Base-by-base conservation (phyloP, 2,888 invertebrate genomes). In the Nephrocerus scutellatus region DNA sequence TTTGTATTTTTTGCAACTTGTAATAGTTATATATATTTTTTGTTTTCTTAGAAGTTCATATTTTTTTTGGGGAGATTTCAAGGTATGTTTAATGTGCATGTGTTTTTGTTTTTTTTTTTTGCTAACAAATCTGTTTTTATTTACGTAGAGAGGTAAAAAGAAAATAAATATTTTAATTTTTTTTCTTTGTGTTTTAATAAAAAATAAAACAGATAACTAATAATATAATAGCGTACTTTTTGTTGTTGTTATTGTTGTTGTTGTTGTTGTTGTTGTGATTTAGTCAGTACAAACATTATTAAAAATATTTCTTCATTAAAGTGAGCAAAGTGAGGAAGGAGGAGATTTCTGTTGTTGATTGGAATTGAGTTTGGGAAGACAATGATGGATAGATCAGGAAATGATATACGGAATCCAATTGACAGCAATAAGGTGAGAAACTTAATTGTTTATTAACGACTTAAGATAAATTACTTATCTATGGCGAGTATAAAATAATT, bases 381-480 rank as follows among this genome's bases (percentile, higher is more conserved):
- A n/a, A n/a, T n/a, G n/a, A n/a, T n/a, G n/a, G n/a, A n/a, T n/a
- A n/a, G n/a, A n/a, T n/a, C n/a, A n/a, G n/a, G n/a, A n/a, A n/a
- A n/a, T n/a, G n/a, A n/a, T n/a, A n/a, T n/a, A n/a, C n/a, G n/a
- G n/a, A n/a, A n/a, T n/a, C n/a, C n/a, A n/a, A n/a, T n/a, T n/a
- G n/a, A n/a, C n/a, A n/a, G n/a, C n/a, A n/a, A n/a, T n/a, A n/a
- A n/a, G n/a, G n/a, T n/a, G n/a, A n/a, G n/a, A n/a, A n/a, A n/a
- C n/a, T n/a, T n/a, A n/a, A n/a, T n/a, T n/a, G n/a, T n/a, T n/a
- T n/a, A n/a, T n/a, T n/a, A n/a, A n/a, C n/a, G n/a, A n/a, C n/a
- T n/a, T n/a, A 36, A 9, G 40, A 46, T 43, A 46, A 46, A 34
- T 31, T 23, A 42, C 36, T 42, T 39, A 46, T 43, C 36, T 46